Percentiles rank a stretch among this genome's conserved stretches.
phyloP scores from a whole-genome alignment of 1,140 invertebrate species.

The Oryzaephilus surinamensis region DNA sequence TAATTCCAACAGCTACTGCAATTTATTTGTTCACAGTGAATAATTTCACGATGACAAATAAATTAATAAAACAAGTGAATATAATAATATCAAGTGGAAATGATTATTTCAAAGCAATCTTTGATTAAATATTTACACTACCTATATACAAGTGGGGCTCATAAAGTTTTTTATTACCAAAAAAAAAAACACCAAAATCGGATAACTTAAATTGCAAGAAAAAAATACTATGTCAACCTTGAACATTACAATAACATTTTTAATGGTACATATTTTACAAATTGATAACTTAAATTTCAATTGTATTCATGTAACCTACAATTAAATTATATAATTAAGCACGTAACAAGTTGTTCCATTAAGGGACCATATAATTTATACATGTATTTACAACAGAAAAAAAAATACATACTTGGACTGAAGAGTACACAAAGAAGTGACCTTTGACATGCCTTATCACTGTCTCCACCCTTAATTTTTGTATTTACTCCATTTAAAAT shows the following conservation, averaged over 20 bases:
- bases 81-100: too few relatives aligned
- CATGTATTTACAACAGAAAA: not conserved
- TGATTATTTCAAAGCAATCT: too few relatives aligned
- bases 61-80: too few relatives aligned
- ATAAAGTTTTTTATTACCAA: too few relatives aligned
- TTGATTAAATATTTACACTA: too few relatives aligned
- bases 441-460: conserved; percentile 15
- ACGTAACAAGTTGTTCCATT: too few relatives aligned
- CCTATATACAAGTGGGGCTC: too few relatives aligned
- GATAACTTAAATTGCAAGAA: not conserved
- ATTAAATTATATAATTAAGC: not conserved
- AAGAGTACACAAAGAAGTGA: conserved; percentile 25
- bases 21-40: too few relatives aligned
- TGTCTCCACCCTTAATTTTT: conserved; percentile 11
- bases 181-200: not conserved
- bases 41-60: too few relatives aligned
- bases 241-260: not conserved
- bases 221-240: not conserved
- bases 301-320: not conserved
- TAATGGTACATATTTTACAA: not conserved
- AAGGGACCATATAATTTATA: not conserved
- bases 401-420: conserved; percentile 23
- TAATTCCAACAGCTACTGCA: too few relatives aligned
- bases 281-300: not conserved
- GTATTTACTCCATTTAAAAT: conserved; percentile 22